Conservation (phyloP, 2,888 invertebrate genomes). For the Agrochola lychnidis region DNA sequence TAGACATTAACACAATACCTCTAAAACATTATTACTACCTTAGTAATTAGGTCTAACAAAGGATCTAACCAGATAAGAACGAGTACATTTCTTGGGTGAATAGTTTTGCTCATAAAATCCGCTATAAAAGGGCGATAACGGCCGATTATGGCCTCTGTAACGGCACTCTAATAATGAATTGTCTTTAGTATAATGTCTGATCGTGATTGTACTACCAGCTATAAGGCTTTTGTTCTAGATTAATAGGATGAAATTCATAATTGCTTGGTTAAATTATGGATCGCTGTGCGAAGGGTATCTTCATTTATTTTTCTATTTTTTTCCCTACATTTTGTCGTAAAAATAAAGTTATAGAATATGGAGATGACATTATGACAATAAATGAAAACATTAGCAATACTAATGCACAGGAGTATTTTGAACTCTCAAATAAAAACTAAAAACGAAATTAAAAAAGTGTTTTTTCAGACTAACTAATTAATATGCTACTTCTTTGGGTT, state of each 20-base stretch:
- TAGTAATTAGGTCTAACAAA: slow-evolving; percentile 84
- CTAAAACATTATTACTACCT: slow-evolving; percentile 37
- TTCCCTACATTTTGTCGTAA: neutral
- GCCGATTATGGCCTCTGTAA: slow-evolving; percentile 88
- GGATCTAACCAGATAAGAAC: slow-evolving; percentile 81
- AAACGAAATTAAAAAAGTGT: neutral
- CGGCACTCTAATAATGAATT: slow-evolving; percentile 90
- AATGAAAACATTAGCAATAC: too few relatives aligned
- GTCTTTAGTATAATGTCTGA: slow-evolving; percentile 88
- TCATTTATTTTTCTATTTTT: neutral
- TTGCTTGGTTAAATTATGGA: slow-evolving; percentile 66
- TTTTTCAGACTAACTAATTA: neutral
- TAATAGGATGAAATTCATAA: slow-evolving; percentile 75
- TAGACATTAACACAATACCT: slow-evolving; percentile 12
- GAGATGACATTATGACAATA: too few relatives aligned
- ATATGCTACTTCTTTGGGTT: neutral
- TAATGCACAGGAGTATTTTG: neutral
- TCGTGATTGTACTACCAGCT: slow-evolving; percentile 81
- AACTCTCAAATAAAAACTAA: neutral
- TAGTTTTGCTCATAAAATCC: slow-evolving; percentile 89
- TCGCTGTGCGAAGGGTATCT: slow-evolving; percentile 33
- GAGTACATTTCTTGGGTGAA: slow-evolving; percentile 87
- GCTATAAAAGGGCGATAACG: slow-evolving; percentile 91
- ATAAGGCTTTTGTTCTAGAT: slow-evolving; percentile 77
- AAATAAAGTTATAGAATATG: neutral